Evolutionary conservation across 2,113 vertebrate species (phyloP).

Genomic region (Oxyura jamaicensis): DNA sequence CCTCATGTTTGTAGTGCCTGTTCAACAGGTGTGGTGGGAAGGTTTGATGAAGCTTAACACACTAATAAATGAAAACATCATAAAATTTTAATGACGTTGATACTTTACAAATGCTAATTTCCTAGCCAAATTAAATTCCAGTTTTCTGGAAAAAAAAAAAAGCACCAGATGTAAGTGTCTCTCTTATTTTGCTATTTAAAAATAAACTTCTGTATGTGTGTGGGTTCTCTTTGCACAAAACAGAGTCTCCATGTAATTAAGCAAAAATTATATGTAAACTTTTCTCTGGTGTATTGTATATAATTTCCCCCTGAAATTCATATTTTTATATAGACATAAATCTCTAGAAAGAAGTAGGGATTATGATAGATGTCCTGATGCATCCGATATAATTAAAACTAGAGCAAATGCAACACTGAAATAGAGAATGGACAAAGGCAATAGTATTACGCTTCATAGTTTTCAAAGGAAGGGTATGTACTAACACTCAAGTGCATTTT

Average conservation of each 20-base stretch:
- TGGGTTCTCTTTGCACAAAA: not conserved
- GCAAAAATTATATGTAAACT: not conserved
- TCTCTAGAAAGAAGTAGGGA: not conserved
- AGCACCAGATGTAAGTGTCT: not conserved
- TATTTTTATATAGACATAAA: conserved; percentile 23
- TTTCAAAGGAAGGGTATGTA: not conserved
- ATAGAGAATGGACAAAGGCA: not conserved
- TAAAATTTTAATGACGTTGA: conserved; percentile 49
- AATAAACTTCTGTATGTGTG: not conserved
- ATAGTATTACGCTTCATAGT: not conserved
- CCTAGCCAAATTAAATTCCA: conserved; percentile 45
- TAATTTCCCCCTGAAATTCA: not conserved
- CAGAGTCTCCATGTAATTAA: not conserved
- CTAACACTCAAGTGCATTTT: not conserved
- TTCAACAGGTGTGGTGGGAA: not conserved
- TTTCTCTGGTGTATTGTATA: not conserved
- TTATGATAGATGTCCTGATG: conserved; percentile 2
- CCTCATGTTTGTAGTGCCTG: conserved; percentile 6
- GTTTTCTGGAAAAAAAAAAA: conserved; percentile 20
- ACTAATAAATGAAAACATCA: conserved; percentile 13
- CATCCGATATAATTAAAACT: conserved; percentile 26
- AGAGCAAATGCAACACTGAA: not conserved
- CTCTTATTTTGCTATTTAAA: not conserved
- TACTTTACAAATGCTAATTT: conserved; percentile 49
- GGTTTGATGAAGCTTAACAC: not conserved